Evolutionary conservation across 2,113 vertebrate species (phyloP).

Genomic region (Callaeas wilsoni): DNA sequence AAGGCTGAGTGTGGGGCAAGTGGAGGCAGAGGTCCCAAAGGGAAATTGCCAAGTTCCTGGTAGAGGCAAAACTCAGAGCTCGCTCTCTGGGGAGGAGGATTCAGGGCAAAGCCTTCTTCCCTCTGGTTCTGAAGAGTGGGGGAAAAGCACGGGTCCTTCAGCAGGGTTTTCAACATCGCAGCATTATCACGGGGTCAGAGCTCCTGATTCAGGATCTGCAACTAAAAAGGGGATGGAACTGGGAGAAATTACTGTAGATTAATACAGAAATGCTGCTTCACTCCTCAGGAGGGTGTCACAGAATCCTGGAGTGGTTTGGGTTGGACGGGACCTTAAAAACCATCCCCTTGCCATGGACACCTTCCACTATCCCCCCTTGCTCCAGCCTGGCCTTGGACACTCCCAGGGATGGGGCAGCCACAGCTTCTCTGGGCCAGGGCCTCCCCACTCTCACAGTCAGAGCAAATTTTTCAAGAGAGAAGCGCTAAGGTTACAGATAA

Average conservation of each 20-base stretch:
- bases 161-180: background rate
- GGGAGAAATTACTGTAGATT: background rate
- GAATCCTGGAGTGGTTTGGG: background rate
- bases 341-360: background rate
- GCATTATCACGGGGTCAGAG: background rate
- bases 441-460: background rate
- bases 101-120: background rate
- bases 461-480: background rate
- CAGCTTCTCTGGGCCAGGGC: background rate
- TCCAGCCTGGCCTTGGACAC: background rate
- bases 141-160: background rate
- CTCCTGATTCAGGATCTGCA: background rate
- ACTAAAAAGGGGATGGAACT: background rate
- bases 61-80: background rate
- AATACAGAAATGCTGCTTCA: background rate
- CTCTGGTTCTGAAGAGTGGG: background rate
- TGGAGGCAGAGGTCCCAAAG: background rate
- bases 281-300: background rate
- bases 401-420: background rate
- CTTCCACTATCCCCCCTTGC: accelerated
- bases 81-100: background rate
- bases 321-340: background rate
- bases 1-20: background rate
- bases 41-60: background rate
- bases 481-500: background rate